Evolutionary conservation across 2,113 vertebrate genomes (phyloP), one percentile per base, ranked within the genome.

Genomic region (Turnix velox): DNA sequence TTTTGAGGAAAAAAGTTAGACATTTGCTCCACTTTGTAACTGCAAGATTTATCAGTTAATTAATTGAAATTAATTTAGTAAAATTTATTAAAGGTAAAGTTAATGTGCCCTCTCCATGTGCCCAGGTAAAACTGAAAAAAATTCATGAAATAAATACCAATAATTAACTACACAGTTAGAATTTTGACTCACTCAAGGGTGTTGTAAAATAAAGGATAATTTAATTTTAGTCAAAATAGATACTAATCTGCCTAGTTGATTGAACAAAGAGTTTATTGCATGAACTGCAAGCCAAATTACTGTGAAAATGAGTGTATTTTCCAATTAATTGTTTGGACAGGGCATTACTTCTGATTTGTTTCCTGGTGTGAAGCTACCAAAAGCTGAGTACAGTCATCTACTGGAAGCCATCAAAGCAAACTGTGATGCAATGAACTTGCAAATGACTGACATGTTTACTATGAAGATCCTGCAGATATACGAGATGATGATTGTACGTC

Each of bases 341-440:
- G 98, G 98, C 59, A 99, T 99, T 90, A 99, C 98, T 76, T 99
- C 98, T 31, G 99, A 99, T 97, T 97, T 99, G 65, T 99, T 99
- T 97, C 98, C 98, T 35, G 99, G 98, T 12, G 98, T 99, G 67
- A 97, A 97, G 75, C 96, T 99, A 67, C 98, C 99, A 10, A 98
- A 99, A 71, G 97, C 98, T 63, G 98, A 99, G 95, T 99, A 99
- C 90, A 88, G 65, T 18, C 73, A 98, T 61, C 96, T 99, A 39
- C 90, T 99, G 86, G 97, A 97, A 33, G 98, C 98, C 42, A 98
- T 99, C 61, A 97, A 94, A 92, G 97, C 96, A 87, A 99, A 98
- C 93, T 98, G 98, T 65, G 77, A 92, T 3, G 92, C 87, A 67
- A 98, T 99, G 99, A 99, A 99, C 96, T 97, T 99, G 79, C 98